Conservation (phyloP, 2,113 vertebrate species). For the Vidua macroura region DNA sequence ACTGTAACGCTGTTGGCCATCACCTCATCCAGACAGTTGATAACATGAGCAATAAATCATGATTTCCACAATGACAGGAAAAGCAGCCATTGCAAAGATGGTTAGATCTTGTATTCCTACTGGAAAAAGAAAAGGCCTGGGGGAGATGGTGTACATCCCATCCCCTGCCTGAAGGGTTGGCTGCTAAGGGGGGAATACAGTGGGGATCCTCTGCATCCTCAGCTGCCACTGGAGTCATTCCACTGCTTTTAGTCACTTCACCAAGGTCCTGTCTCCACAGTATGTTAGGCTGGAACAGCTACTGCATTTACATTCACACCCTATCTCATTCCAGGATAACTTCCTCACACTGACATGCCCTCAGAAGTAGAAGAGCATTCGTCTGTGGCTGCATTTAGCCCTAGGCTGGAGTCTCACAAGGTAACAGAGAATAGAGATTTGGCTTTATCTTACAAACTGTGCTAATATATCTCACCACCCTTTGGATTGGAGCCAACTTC, state of each 20-base stretch:
- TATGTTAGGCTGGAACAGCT: conserved; percentile 28
- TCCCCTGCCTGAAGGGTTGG: neutral
- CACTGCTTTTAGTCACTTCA: conserved; percentile 29
- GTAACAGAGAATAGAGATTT: conserved; percentile 47
- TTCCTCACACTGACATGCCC: conserved; percentile 28
- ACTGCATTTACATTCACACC: conserved; percentile 47
- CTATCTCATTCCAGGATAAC: conserved; percentile 49
- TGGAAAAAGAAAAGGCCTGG: neutral
- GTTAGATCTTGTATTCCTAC: neutral
- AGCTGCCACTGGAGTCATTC: neutral
- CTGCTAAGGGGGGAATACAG: neutral
- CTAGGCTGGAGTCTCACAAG: conserved; percentile 53
- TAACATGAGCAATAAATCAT: neutral
- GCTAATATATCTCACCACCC: conserved; percentile 41
- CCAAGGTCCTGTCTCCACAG: conserved; percentile 9
- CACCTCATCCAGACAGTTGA: neutral
- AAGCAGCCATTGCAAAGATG: neutral
- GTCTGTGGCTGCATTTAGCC: conserved; percentile 56
- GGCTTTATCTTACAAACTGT: conserved; percentile 55
- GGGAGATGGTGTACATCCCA: neutral
- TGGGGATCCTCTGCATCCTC: neutral
- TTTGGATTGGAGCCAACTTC: conserved; percentile 29
- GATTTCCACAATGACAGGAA: neutral
- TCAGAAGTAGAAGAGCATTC: conserved; percentile 33
- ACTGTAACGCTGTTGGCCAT: neutral